phyloP scores from a whole-genome alignment of 2,113 vertebrate genomes.

The Callipepla californica region DNA sequence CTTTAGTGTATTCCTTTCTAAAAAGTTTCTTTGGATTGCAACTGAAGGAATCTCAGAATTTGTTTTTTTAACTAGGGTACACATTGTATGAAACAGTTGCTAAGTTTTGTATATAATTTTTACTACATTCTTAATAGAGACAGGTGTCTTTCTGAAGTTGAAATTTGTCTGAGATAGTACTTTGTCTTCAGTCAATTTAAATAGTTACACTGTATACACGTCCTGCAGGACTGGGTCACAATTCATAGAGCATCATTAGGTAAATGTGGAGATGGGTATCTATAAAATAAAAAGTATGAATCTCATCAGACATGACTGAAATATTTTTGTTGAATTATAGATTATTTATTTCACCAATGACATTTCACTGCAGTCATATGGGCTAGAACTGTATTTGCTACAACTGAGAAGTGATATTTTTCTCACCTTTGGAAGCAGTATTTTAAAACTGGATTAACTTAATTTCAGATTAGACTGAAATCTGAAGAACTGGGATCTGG shows the following conservation, averaged over 20 bases:
- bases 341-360: neutral
- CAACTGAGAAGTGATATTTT: neutral
- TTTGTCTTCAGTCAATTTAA: neutral
- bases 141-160: neutral
- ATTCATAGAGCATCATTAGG: neutral
- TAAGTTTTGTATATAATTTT: neutral
- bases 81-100: neutral
- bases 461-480: conserved; percentile 79
- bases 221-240: neutral
- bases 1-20: neutral
- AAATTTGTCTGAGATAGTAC: neutral
- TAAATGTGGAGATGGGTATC: neutral
- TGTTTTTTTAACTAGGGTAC: neutral
- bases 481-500: conserved; percentile 82
- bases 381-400: neutral
- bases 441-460: neutral
- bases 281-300: neutral
- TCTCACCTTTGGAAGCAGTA: neutral
- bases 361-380: neutral
- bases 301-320: neutral
- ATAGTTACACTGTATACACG: neutral
- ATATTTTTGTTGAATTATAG: neutral
- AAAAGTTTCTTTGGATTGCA: neutral
- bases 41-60: neutral
- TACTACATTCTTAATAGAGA: neutral